Percentiles rank a stretch among this genome's conserved stretches.
phyloP scores from a whole-genome alignment of 2,888 invertebrate genomes.

The Nysson spinosus region DNA sequence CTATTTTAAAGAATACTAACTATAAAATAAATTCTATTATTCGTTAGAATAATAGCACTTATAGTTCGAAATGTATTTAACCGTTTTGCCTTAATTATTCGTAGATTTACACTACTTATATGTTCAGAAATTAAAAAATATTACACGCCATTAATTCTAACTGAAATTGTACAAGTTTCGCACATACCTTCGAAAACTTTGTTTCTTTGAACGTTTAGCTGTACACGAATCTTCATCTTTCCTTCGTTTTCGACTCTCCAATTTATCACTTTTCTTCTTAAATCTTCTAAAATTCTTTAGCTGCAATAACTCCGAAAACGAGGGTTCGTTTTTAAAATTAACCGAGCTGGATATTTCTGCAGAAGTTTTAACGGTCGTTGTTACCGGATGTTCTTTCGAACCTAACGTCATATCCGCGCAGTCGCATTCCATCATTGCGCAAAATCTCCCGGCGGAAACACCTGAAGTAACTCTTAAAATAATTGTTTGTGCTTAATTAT shows the following conservation, averaged over 20 bases:
- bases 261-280: not conserved
- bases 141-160: not conserved
- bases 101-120: no score
- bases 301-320: conserved; percentile 83
- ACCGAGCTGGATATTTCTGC: conserved; percentile 5
- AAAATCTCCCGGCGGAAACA: not conserved
- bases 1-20: no score
- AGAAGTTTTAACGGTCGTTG: not conserved
- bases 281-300: conserved; percentile 65
- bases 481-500: not conserved
- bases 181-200: conserved; percentile 48
- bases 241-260: not conserved
- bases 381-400: conserved; percentile 14
- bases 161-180: not conserved
- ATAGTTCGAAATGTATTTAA: no score
- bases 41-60: not conserved
- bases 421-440: conserved; percentile 28
- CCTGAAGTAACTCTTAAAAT: not conserved
- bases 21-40: not conserved
- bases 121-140: no score
- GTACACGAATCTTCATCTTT: conserved; percentile 22
- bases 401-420: conserved; percentile 23
- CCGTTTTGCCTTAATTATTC: no score
- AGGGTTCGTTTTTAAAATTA: conserved; percentile 77
- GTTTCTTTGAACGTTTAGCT: conserved; percentile 27